phyloP scores from a whole-genome alignment of 2,888 invertebrate species.

The Luffia ferchaultella region DNA sequence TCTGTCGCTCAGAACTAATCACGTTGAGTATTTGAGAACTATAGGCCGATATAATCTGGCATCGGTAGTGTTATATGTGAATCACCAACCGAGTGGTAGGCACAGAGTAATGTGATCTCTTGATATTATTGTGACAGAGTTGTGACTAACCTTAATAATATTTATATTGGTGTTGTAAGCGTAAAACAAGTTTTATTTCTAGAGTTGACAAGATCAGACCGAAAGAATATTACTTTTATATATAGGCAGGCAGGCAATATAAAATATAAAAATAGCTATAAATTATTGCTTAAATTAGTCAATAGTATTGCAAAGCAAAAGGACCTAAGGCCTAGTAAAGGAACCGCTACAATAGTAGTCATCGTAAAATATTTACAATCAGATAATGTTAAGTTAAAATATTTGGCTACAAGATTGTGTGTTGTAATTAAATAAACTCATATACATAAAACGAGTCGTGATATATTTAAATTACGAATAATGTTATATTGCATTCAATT shows the following conservation, averaged over 20 bases:
- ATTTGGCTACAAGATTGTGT: conserved; percentile 64
- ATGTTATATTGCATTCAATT: conserved; percentile 11
- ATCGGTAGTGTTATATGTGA: background rate
- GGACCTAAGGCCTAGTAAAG: conserved; percentile 57
- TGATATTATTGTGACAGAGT: background rate
- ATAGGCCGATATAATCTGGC: too few relatives aligned
- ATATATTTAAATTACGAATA: too few relatives aligned
- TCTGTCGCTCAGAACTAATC: conserved; percentile 27
- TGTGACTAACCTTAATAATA: background rate
- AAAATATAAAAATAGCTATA: conserved; percentile 32
- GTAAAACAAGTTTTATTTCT: background rate
- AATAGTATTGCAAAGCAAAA: conserved; percentile 57
- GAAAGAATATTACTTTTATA: background rate
- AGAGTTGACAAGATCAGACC: background rate
- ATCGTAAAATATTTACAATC: background rate
- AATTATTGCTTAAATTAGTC: conserved; percentile 55
- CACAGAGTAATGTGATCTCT: background rate
- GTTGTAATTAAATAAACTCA: too few relatives aligned
- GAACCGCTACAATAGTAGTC: conserved; percentile 52
- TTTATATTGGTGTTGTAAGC: background rate
- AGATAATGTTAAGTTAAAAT: conserved; percentile 23
- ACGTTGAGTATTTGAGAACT: conserved; percentile 46
- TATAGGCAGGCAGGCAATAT: conserved; percentile 13
- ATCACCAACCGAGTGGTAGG: background rate
- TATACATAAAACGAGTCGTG: conserved; percentile 33